phyloP scores from a whole-genome alignment of 2,113 vertebrate genomes.

The Benitochromis conjunctus region DNA sequence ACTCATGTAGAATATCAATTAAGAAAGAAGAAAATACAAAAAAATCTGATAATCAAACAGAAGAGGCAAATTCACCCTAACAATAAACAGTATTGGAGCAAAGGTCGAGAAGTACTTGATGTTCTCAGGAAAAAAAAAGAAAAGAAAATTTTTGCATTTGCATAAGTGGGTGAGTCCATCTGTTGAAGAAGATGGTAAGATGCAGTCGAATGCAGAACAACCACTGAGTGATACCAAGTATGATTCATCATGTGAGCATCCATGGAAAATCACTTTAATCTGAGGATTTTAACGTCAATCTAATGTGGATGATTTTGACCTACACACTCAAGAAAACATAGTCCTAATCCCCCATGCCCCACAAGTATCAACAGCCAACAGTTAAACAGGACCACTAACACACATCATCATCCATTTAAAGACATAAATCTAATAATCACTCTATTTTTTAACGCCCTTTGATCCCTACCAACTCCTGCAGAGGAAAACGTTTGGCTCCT shows the following conservation, averaged over 20 bases:
- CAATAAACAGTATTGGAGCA: background rate
- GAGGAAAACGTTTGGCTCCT: background rate
- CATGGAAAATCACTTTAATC: background rate
- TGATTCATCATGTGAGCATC: conserved; percentile 3
- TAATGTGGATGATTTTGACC: background rate
- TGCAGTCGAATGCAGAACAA: background rate
- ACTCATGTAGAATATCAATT: background rate
- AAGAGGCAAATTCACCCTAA: background rate
- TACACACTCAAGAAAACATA: background rate
- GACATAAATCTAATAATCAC: background rate
- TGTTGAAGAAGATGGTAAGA: background rate
- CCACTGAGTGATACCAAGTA: background rate
- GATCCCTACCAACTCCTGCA: background rate
- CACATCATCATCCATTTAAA: background rate
- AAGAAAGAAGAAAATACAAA: background rate
- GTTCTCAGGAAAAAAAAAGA: fast-evolving
- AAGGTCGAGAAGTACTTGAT: background rate
- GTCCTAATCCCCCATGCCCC: background rate
- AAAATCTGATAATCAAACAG: background rate
- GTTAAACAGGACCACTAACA: background rate
- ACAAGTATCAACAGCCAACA: background rate
- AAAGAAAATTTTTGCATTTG: background rate
- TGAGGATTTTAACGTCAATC: background rate
- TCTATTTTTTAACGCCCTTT: background rate
- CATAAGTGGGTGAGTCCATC: conserved; percentile 18